These are phyloP conservation scores for Sesamia nonagrioides DNA, from an alignment of 1,140 invertebrate species.

Conservation along the genomic window DNA sequence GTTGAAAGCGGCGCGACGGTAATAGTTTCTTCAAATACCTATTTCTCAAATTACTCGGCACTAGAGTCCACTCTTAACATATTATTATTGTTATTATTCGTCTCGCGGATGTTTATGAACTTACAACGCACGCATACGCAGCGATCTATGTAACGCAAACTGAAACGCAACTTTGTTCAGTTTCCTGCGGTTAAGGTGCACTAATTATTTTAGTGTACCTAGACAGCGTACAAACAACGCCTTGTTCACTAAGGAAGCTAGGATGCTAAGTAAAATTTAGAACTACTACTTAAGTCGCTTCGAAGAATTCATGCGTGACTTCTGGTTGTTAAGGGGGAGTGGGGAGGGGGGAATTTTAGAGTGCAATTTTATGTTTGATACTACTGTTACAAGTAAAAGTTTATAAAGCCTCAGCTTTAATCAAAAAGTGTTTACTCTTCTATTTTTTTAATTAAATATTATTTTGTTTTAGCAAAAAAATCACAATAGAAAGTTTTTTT, in stretches of 20 bases:
- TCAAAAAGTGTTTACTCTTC: too few relatives aligned
- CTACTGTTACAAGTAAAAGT: neutral
- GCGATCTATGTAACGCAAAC: constrained; percentile 47
- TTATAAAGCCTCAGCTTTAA: too few relatives aligned
- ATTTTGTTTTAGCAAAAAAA: too few relatives aligned
- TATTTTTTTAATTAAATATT: too few relatives aligned
- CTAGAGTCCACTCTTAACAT: too few relatives aligned
- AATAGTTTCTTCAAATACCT: too few relatives aligned
- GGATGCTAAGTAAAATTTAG: constrained; percentile 30
- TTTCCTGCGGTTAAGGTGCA: constrained; percentile 49
- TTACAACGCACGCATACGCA: neutral
- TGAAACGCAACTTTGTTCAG: constrained; percentile 55
- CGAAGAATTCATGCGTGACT: neutral
- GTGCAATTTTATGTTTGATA: neutral
- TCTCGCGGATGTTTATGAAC: constrained; percentile 2
- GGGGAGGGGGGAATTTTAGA: neutral
- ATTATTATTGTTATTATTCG: too few relatives aligned
- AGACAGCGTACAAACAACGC: neutral
- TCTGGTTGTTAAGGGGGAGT: neutral
- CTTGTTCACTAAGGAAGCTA: constrained; percentile 32
- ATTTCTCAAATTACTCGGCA: too few relatives aligned
- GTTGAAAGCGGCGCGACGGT: too few relatives aligned
- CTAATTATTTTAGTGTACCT: constrained; percentile 22
- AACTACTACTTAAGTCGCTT: neutral
- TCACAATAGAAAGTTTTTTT: too few relatives aligned